Base-by-base conservation (phyloP, 1,140 invertebrate genomes). In the Harlomillsia oculata region DNA sequence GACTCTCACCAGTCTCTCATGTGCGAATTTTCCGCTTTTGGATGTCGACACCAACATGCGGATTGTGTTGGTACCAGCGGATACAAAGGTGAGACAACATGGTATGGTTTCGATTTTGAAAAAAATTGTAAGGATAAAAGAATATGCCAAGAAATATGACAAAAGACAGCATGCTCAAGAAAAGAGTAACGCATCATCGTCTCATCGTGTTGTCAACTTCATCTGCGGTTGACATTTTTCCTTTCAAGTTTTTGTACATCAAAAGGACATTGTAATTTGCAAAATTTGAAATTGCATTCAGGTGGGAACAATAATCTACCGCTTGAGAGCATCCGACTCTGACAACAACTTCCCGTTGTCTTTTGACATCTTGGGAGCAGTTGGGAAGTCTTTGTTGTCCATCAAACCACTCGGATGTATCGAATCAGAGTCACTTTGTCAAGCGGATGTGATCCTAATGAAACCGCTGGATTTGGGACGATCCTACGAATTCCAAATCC, bases 311-410 rank as follows among this genome's bases (percentile, higher is more conserved):
- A 80, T 88, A 62, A 86, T 91, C 69, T 91, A 90, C 72, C 77
- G 87, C 64, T 77, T 92, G 48, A 80, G 86, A 68, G 89, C 85
- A 44, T 85, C 84, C 61, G 87, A 91, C 71, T 82, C 87, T 36
- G 84, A 89, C 71, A 85, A 84, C 67, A 84, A 90, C 70, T 89
- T 87, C 73, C 87, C 87, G 54, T 74, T 90, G 58, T 75, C 80
- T 56, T 91, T 91, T 72, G 82, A 84, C 65, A 77, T 88, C 53
- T 77, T 82, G 55, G 83, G 83, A 37, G 13, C 53, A 5, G 34
- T 66, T 13, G 59, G 62, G 23, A 64, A 64, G 44, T 51, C 52
- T 13, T 37, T 64, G 18, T 46, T 64, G 14, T 32, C 41, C 36
- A n/a, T 66, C 13, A 30, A 58, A 21, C 63, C 58, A 44, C 56